These are phyloP conservation scores for Dolomedes plantarius DNA, from an alignment of 2,888 invertebrate genomes.

Conservation along the genomic window DNA sequence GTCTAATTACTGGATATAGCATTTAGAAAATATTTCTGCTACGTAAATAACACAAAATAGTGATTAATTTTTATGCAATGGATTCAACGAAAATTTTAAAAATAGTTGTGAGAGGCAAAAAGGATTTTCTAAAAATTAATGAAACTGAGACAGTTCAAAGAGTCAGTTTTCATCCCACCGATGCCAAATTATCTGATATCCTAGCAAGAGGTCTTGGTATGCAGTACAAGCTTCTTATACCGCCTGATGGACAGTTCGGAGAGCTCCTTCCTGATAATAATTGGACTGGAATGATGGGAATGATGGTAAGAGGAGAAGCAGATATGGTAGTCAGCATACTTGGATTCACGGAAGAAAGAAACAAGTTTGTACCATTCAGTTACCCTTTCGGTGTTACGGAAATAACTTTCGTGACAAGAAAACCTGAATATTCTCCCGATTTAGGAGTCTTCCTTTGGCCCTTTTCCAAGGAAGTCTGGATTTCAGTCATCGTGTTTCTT, in stretches of 20 bases:
- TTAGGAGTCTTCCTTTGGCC: neutral
- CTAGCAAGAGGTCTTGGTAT: neutral
- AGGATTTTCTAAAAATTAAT: neutral
- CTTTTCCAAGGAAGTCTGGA: neutral
- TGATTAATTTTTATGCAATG: too few relatives aligned
- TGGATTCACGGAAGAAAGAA: neutral
- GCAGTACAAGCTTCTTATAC: neutral
- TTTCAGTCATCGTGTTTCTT: neutral
- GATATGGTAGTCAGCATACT: neutral
- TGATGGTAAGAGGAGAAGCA: neutral
- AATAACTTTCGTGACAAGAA: neutral
- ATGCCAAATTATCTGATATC: neutral
- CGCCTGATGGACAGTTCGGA: neutral
- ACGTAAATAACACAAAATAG: too few relatives aligned
- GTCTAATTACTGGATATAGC: too few relatives aligned
- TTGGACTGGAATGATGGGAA: neutral
- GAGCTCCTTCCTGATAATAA: neutral
- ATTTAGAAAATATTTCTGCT: too few relatives aligned
- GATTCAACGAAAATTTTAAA: neutral
- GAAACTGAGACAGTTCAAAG: neutral
- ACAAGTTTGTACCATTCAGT: neutral
- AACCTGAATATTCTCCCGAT: neutral
- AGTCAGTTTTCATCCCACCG: neutral
- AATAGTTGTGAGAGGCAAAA: neutral
- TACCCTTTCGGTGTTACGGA: neutral